phyloP scores from a whole-genome alignment of 2,797 vertebrate species.

The Novumbra hubbsi region DNA sequence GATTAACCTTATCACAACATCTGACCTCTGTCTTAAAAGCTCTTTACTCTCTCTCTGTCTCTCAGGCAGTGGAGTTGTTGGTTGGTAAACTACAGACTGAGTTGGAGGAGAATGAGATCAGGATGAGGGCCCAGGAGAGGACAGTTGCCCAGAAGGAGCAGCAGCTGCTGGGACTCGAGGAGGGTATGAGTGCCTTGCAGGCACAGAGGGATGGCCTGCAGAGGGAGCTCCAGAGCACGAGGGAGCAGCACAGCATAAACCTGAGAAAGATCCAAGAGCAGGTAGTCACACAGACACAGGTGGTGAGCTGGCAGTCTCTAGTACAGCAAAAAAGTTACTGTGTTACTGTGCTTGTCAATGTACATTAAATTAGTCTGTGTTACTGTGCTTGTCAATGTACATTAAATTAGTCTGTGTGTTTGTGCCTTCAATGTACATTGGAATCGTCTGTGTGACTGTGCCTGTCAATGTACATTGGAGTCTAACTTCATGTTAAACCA shows the following conservation, averaged over 20 bases:
- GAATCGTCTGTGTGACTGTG: not conserved
- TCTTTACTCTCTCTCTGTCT: not conserved
- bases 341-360: not conserved
- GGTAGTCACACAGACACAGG: constrained; percentile 25
- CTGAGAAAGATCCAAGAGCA: constrained; percentile 53
- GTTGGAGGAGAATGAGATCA: constrained; percentile 41
- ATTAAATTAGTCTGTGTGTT: not conserved
- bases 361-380: not conserved
- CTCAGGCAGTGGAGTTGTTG: constrained; percentile 33
- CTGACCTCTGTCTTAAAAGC: not conserved
- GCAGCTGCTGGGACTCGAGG: constrained; percentile 57
- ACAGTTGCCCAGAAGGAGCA: constrained; percentile 72
- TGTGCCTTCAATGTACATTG: not conserved
- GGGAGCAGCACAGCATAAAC: constrained; percentile 38
- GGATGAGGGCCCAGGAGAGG: constrained; percentile 58
- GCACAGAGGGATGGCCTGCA: constrained; percentile 56
- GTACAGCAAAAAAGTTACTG: not conserved
- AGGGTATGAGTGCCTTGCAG: constrained; percentile 44
- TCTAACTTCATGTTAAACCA: not conserved
- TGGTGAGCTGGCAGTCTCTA: constrained; percentile 34
- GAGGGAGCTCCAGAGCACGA: constrained; percentile 52
- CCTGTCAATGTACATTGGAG: not conserved
- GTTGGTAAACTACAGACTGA: constrained; percentile 45
- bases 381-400: not conserved
- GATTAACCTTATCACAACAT: not conserved